Conservation (phyloP, 2,888 invertebrate species). For the Mechanitis mazaeus region DNA sequence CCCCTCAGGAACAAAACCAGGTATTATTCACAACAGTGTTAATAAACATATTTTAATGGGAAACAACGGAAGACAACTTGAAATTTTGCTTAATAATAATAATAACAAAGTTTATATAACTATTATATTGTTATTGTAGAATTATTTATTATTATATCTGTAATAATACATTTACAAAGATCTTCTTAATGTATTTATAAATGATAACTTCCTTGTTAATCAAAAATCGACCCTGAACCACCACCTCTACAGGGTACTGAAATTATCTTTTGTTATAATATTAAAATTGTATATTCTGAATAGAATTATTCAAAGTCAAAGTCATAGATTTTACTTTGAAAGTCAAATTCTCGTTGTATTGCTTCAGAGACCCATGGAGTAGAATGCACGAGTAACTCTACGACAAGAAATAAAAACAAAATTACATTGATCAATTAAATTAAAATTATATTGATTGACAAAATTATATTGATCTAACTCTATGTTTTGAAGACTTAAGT, state of each 20-base stretch:
- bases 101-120: not conserved
- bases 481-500: too few relatives aligned
- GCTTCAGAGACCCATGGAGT: too few relatives aligned
- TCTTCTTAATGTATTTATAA: slow-evolving; percentile 1
- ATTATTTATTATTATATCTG: not conserved
- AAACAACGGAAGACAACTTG: not conserved
- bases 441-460: too few relatives aligned
- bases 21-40: slow-evolving; percentile 28
- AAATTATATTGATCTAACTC: too few relatives aligned
- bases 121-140: not conserved
- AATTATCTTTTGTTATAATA: not conserved
- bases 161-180: slow-evolving; percentile 1
- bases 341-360: too few relatives aligned
- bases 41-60: too few relatives aligned
- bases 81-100: not conserved
- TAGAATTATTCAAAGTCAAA: not conserved
- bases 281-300: slow-evolving; percentile 1
- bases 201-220: slow-evolving; percentile 4
- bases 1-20: slow-evolving; percentile 56
- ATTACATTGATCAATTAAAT: too few relatives aligned
- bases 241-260: not conserved
- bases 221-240: not conserved
- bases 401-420: too few relatives aligned
- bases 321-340: too few relatives aligned
- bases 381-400: too few relatives aligned